These are phyloP conservation scores for Steatocranus sp. DNA, from an alignment of 2,797 vertebrate species.

Conservation along the genomic window DNA sequence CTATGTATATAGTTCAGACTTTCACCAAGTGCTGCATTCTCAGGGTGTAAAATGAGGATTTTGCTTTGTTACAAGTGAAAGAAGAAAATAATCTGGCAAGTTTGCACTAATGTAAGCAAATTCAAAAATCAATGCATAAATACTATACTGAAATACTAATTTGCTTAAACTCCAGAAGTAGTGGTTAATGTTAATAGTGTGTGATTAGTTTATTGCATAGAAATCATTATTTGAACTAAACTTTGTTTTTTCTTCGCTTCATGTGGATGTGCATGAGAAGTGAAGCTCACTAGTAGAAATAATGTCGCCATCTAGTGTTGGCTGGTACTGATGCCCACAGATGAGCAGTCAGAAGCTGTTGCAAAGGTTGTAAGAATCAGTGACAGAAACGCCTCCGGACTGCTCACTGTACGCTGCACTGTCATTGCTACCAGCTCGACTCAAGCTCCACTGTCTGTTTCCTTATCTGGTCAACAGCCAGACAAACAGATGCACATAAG, in stretches of 20 bases:
- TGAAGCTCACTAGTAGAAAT: slow-evolving; percentile 6
- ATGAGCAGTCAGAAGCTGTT: background rate
- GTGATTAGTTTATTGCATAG: background rate
- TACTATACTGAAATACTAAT: background rate
- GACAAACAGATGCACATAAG: slow-evolving; percentile 26
- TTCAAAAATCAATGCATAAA: slow-evolving; percentile 21
- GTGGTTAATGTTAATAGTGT: slow-evolving; percentile 13
- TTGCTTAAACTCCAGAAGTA: background rate
- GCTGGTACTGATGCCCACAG: background rate
- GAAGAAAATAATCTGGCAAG: background rate
- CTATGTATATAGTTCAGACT: background rate
- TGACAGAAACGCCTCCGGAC: background rate
- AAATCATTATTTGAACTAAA: slow-evolving; percentile 23
- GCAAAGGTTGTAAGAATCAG: background rate
- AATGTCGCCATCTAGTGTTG: slow-evolving; percentile 63
- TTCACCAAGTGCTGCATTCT: background rate
- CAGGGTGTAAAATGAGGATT: background rate
- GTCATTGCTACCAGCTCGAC: slow-evolving; percentile 1
- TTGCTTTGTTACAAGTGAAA: background rate
- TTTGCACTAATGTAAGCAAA: background rate
- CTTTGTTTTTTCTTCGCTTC: background rate
- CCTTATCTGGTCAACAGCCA: slow-evolving; percentile 43
- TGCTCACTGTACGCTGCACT: background rate
- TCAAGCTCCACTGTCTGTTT: background rate
- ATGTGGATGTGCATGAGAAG: background rate